Conservation (phyloP, 2,797 vertebrate species). For the Takifugu rubripes region DNA sequence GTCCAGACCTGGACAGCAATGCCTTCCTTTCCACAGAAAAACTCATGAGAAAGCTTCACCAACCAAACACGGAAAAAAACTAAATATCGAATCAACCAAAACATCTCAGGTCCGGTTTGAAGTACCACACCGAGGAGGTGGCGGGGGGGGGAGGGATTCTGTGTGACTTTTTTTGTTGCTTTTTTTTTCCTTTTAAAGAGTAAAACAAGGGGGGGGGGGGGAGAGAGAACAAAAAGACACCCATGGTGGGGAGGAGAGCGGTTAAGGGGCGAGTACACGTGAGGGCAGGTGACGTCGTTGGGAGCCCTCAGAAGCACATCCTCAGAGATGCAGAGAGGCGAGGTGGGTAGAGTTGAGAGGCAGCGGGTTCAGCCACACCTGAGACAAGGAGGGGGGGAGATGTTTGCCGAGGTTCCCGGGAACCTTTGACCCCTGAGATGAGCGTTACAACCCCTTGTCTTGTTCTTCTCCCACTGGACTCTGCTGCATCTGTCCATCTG, state of each 20-base stretch:
- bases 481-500: slow-evolving; percentile 59
- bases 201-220: slow-evolving; percentile 22
- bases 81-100: slow-evolving; percentile 66
- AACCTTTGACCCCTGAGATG: slow-evolving; percentile 70
- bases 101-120: slow-evolving; percentile 62
- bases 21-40: slow-evolving; percentile 79
- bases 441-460: slow-evolving; percentile 58
- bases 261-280: slow-evolving; percentile 48
- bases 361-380: slow-evolving; percentile 68
- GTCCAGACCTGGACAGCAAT: slow-evolving; percentile 79
- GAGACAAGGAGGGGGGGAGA: slow-evolving; percentile 56
- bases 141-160: slow-evolving; percentile 51
- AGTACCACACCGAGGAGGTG: slow-evolving; percentile 69
- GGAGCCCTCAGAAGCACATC: slow-evolving; percentile 90
- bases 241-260: slow-evolving; percentile 44
- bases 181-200: slow-evolving; percentile 58
- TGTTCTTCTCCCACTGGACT: slow-evolving; percentile 42
- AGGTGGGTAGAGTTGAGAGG: slow-evolving; percentile 79
- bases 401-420: slow-evolving; percentile 50
- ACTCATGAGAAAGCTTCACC: slow-evolving; percentile 84
- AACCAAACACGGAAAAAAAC: slow-evolving; percentile 72
- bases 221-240: slow-evolving; percentile 44
- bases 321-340: slow-evolving; percentile 86
- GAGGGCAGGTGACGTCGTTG: slow-evolving; percentile 76
- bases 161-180: slow-evolving; percentile 48